phyloP scores from a whole-genome alignment of 2,113 vertebrate species.

The Bothrops jararaca region DNA sequence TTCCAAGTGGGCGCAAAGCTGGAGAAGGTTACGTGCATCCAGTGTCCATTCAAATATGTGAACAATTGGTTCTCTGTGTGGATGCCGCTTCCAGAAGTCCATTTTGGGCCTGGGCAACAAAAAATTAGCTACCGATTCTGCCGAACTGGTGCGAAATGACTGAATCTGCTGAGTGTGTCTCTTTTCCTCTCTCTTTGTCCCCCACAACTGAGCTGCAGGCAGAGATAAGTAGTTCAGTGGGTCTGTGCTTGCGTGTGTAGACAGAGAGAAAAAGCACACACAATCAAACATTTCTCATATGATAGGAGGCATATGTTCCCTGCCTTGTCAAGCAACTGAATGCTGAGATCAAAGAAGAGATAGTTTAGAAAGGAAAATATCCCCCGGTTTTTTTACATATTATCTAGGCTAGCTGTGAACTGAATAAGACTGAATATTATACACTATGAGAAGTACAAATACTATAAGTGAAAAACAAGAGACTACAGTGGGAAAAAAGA shows the following conservation, averaged over 20 bases:
- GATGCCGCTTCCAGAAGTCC: no score
- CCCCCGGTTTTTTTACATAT: background rate
- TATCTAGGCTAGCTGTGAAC: background rate
- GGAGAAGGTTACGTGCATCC: background rate
- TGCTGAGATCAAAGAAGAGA: background rate
- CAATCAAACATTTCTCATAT: background rate
- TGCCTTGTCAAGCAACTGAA: background rate
- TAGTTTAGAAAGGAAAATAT: background rate
- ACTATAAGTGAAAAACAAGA: background rate
- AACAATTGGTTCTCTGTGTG: no score
- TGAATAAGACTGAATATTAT: background rate
- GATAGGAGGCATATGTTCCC: background rate
- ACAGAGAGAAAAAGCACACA: background rate
- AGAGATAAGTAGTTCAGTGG: background rate
- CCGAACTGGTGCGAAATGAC: no score
- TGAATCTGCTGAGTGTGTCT: background rate
- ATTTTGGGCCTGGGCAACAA: no score
- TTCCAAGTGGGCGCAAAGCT: background rate
- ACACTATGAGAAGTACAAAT: background rate
- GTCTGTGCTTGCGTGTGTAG: background rate
- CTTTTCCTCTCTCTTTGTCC: background rate
- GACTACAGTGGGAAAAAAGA: background rate
- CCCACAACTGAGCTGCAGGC: background rate
- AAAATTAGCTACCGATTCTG: no score
- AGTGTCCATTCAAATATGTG: no score